Evolutionary conservation across 1,140 invertebrate genomes (phyloP).

Genomic region (Bombyx mandarina): DNA sequence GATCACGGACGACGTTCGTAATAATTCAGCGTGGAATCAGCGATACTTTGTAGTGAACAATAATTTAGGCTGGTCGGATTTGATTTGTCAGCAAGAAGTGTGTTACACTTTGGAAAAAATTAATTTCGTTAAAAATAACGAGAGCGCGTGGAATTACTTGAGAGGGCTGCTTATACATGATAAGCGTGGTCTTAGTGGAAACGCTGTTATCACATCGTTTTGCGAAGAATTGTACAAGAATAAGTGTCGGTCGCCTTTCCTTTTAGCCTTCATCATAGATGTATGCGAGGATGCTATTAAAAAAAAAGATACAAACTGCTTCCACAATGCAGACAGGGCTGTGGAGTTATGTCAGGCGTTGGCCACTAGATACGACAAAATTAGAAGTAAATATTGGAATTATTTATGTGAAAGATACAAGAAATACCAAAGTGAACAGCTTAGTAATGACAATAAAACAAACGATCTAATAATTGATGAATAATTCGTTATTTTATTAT

Average conservation of each 20-base stretch:
- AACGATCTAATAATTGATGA: background rate
- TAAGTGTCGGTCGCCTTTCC: conserved; percentile 81
- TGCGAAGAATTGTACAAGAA: conserved; percentile 82
- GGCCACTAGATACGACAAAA: conserved; percentile 83
- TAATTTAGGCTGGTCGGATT: conserved; percentile 81
- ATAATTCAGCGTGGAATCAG: conserved; percentile 99
- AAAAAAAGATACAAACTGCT: conserved; percentile 54
- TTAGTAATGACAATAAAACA: conserved; percentile 8
- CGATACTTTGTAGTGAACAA: conserved; percentile 93
- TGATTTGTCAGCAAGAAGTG: conserved; percentile 81
- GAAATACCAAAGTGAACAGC: conserved; percentile 24
- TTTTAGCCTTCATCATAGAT: conserved; percentile 86
- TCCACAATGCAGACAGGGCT: conserved; percentile 66
- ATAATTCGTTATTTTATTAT: too few species aligned
- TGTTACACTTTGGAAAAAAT: conserved; percentile 86
- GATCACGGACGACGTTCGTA: conserved; percentile 90
- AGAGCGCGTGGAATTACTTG: conserved; percentile 99
- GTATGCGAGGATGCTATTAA: conserved; percentile 74
- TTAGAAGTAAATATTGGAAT: conserved; percentile 89
- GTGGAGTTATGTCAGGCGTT: conserved; percentile 79
- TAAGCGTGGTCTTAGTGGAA: conserved; percentile 77
- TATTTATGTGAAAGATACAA: conserved; percentile 74
- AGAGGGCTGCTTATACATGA: conserved; percentile 84
- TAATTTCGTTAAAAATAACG: conserved; percentile 88
- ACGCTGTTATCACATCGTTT: conserved; percentile 77